Evolutionary conservation across 2,888 invertebrate species (phyloP).

Genomic region (Anticlea derivata): DNA sequence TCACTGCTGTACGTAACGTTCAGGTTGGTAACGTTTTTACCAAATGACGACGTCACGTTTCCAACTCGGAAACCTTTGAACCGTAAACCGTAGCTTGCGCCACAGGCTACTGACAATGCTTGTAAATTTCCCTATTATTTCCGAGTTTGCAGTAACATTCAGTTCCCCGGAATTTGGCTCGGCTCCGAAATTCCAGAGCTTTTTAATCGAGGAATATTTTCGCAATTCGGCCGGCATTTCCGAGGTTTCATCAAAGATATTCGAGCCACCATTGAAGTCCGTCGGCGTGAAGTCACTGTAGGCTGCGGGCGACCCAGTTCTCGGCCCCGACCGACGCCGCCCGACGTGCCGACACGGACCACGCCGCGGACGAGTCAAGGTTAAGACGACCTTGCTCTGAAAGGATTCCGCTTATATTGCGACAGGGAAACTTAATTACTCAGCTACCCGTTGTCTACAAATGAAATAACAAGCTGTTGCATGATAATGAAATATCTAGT

Average conservation of each 20-base stretch:
- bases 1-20: too few relatives aligned
- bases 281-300: slow-evolving; percentile 3
- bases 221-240: slow-evolving; percentile 10
- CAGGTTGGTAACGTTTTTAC: too few relatives aligned
- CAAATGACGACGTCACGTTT: too few relatives aligned
- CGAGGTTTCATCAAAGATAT: slow-evolving; percentile 16
- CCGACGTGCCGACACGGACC: background rate
- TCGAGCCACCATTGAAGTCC: slow-evolving; percentile 10
- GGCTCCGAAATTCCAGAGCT: slow-evolving; percentile 13
- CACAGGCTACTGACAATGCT: slow-evolving; percentile 36
- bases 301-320: slow-evolving; percentile 14
- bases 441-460: background rate
- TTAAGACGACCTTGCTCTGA: slow-evolving; percentile 10
- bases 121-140: slow-evolving; percentile 46
- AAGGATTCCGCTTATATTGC: slow-evolving; percentile 6
- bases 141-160: slow-evolving; percentile 39
- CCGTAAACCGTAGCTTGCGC: slow-evolving; percentile 1
- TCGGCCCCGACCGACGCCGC: slow-evolving; percentile 1
- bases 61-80: background rate
- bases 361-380: slow-evolving; percentile 1
- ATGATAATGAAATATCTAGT: too few relatives aligned
- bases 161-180: slow-evolving; percentile 33
- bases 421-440: slow-evolving; percentile 1
- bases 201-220: slow-evolving; percentile 24
- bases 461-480: background rate